Conservation (phyloP, 2,888 invertebrate species). For the Pandemis corylana region DNA sequence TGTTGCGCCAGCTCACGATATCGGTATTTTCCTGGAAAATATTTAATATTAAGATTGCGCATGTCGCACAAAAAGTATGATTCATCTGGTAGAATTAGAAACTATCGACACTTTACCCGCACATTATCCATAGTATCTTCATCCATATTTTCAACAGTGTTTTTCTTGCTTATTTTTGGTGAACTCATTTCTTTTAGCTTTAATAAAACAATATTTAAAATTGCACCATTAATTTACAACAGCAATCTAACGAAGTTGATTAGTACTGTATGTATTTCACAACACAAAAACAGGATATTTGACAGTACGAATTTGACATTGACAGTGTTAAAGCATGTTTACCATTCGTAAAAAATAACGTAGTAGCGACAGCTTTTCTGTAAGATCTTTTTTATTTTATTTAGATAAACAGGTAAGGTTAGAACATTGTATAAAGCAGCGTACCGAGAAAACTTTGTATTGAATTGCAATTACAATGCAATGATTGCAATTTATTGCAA, state of each 20-base stretch:
- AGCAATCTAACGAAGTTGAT: not conserved
- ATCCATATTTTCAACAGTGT: slow-evolving; percentile 37
- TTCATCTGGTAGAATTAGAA: slow-evolving; percentile 2
- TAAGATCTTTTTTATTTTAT: too few species aligned
- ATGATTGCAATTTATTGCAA: not conserved
- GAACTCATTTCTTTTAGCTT: not conserved
- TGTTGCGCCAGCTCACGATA: slow-evolving; percentile 62
- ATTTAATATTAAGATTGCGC: slow-evolving; percentile 4
- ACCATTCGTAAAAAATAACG: too few species aligned
- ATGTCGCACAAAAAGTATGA: slow-evolving; percentile 30
- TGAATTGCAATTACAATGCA: too few species aligned
- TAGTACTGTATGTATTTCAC: not conserved
- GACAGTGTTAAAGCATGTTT: slow-evolving; percentile 17
- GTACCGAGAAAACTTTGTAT: too few species aligned
- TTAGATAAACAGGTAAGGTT: too few species aligned
- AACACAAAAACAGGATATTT: not conserved
- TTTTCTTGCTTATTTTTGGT: slow-evolving; percentile 24
- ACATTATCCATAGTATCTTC: slow-evolving; percentile 31
- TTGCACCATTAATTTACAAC: not conserved
- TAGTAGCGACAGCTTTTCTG: too few species aligned
- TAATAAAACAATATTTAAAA: not conserved
- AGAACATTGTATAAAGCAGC: too few species aligned
- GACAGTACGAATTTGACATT: not conserved
- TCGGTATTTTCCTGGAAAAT: slow-evolving; percentile 57
- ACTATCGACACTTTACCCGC: slow-evolving; percentile 25